Conservation (phyloP, 2,888 invertebrate genomes). For the Bellardia bayeri region DNA sequence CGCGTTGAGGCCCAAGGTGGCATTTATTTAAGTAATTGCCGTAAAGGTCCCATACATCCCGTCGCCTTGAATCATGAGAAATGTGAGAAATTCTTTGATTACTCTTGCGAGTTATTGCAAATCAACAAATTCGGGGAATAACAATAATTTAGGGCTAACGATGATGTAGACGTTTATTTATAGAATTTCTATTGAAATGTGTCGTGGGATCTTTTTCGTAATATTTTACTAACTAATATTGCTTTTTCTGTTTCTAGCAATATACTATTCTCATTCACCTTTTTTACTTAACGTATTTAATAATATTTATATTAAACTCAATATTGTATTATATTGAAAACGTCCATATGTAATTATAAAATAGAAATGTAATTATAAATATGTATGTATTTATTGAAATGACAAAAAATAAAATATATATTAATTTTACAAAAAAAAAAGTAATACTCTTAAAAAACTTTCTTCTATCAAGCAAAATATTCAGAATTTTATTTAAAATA, state of each 20-base stretch:
- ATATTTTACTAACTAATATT: constrained; percentile 10
- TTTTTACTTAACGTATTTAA: constrained; percentile 32
- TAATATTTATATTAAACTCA: constrained; percentile 54
- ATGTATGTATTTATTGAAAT: constrained; percentile 43
- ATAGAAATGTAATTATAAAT: constrained; percentile 48
- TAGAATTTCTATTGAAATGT: neutral
- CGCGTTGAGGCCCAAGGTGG: constrained; percentile 91
- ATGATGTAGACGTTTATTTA: constrained; percentile 74
- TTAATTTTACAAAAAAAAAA: neutral
- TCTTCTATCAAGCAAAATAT: too few species aligned
- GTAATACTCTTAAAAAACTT: too few species aligned
- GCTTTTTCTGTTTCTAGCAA: neutral
- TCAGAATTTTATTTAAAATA: too few species aligned
- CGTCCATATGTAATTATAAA: constrained; percentile 61
- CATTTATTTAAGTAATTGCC: constrained; percentile 92
- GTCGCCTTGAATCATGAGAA: constrained; percentile 86
- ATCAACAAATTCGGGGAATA: constrained; percentile 84
- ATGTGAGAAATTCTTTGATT: constrained; percentile 89
- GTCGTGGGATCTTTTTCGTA: constrained; percentile 1
- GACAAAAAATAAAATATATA: constrained; percentile 10
- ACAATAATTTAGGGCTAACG: constrained; percentile 15
- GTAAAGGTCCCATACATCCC: constrained; percentile 85
- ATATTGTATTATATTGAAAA: constrained; percentile 60
- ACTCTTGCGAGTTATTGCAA: constrained; percentile 87
- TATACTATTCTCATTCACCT: neutral